Evolutionary conservation across 1,140 invertebrate genomes (phyloP), one percentile per base, ranked within the genome.

Genomic region (Octopus bimaculoides): DNA sequence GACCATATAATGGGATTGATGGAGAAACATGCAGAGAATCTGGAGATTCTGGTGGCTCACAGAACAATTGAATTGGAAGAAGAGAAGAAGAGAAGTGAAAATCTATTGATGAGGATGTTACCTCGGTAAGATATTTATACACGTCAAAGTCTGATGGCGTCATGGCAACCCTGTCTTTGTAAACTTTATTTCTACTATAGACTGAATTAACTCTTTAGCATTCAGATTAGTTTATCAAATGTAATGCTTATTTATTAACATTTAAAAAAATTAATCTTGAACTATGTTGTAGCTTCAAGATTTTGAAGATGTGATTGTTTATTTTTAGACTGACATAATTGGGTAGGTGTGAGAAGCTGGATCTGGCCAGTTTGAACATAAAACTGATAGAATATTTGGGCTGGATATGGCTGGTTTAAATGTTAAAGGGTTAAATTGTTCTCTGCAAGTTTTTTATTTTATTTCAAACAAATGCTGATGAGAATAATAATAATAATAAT

Each of bases 1-100:
- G 96, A 97, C 89, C 97, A 96, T 26, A 97, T 98, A 96, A 95
- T 97, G 87, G 95, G 96, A 92, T 96, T 97, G 95, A 91, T 98
- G 84, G 96, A 98, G 89, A 97, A 97, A 87, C 97, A 98, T 90
- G 96, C 96, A 7, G 96, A 96, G 89, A 97, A 97, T 91, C 90
- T 98, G 85, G 96, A 97, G 89, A 95, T 96, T 84, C 87, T 97
- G 26, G 96, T 98, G 83, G 92, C 94, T 26, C 95, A 97, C 85
- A 91, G 96, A 80, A 98, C 96, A 5, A 95, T 96, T 82, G 95
- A 97, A 87, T 90, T 97, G 78, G 95, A 96, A 84, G 93, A 96
- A 91, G 96, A 97, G 90, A 96, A 96, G 90, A 96, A 96, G 90
- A 97, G 96, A 91, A 97, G 96, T 69, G 96, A 98, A 87, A 95